Evolutionary conservation across 2,888 invertebrate species (phyloP).

Genomic region (Venusia cambrica): DNA sequence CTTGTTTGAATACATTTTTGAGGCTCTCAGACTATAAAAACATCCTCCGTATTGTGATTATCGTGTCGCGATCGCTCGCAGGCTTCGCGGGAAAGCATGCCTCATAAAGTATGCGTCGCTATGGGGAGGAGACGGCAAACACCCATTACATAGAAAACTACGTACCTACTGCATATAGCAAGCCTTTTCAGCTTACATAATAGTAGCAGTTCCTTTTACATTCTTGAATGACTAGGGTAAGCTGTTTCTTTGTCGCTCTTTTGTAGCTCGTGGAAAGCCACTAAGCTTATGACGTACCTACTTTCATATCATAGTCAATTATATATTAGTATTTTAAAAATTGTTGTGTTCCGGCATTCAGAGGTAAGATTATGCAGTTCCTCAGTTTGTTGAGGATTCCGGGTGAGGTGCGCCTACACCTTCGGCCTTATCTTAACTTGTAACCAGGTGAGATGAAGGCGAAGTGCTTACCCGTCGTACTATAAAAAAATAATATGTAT

Average conservation of each 20-base stretch:
- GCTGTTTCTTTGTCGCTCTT: slow-evolving; percentile 9
- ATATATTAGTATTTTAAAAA: too few species aligned
- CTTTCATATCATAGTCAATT: too few species aligned
- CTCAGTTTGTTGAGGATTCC: too few species aligned
- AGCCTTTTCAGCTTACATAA: slow-evolving; percentile 19
- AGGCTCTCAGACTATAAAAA: slow-evolving; percentile 35
- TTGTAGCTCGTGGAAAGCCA: slow-evolving; percentile 1
- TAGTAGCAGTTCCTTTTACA: slow-evolving; percentile 16
- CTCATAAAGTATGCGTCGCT: slow-evolving; percentile 45
- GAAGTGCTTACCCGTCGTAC: too few species aligned
- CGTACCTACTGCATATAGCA: slow-evolving; percentile 12
- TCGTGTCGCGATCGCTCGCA: slow-evolving; percentile 54
- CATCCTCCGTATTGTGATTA: slow-evolving; percentile 53
- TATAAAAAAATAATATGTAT: too few species aligned
- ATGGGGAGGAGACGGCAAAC: slow-evolving; percentile 45
- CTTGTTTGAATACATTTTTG: too few species aligned
- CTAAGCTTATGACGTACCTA: not conserved
- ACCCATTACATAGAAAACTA: slow-evolving; percentile 35
- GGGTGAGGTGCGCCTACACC: too few species aligned
- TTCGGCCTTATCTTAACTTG: too few species aligned
- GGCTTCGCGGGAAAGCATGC: slow-evolving; percentile 42
- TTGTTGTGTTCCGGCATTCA: too few species aligned
- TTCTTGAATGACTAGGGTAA: slow-evolving; percentile 12
- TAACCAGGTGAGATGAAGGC: too few species aligned
- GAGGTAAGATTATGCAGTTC: too few species aligned